A percentile compares a stretch with the other conserved stretches of the same genome.
Evolutionary conservation across 2,113 vertebrate species (phyloP).

Genomic region (Nematolebias whitei): DNA sequence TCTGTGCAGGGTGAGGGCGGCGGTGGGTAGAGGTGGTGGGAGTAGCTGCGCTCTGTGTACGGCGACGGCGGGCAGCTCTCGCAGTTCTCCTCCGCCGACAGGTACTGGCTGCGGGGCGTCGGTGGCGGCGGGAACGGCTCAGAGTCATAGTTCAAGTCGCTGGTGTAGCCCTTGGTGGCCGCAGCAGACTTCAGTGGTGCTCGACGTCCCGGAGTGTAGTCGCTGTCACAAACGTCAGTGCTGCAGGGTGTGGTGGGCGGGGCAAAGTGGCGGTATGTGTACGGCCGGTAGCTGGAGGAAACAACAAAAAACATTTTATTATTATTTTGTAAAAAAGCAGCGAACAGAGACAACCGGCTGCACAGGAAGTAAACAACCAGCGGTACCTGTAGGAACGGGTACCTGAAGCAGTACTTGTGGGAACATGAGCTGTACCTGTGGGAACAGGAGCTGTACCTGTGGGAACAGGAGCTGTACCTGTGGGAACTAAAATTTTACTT

Average conservation of each 20-base stretch:
- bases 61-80: conserved; percentile 97
- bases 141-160: conserved; percentile 97
- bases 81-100: conserved; percentile 97
- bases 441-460: no score
- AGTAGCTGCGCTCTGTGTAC: conserved; percentile 95
- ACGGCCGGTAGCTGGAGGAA: conserved; percentile 87
- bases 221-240: conserved; percentile 96
- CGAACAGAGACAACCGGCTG: no score
- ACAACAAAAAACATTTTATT: no score
- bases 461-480: no score
- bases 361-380: no score
- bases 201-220: conserved; percentile 92
- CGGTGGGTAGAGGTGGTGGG: conserved; percentile 94
- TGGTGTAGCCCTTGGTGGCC: conserved; percentile 89
- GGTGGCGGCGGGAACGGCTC: conserved; percentile 95
- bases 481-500: no score
- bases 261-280: conserved; percentile 95
- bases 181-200: conserved; percentile 66
- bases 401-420: no score
- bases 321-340: no score
- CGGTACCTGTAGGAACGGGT: no score
- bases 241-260: conserved; percentile 98
- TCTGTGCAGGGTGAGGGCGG: conserved; percentile 96
- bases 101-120: conserved; percentile 94
- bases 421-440: no score